Evolutionary conservation across 2,888 invertebrate species (phyloP), one percentile per base, ranked within the genome.

Genomic region (Pegoplata infirma): DNA sequence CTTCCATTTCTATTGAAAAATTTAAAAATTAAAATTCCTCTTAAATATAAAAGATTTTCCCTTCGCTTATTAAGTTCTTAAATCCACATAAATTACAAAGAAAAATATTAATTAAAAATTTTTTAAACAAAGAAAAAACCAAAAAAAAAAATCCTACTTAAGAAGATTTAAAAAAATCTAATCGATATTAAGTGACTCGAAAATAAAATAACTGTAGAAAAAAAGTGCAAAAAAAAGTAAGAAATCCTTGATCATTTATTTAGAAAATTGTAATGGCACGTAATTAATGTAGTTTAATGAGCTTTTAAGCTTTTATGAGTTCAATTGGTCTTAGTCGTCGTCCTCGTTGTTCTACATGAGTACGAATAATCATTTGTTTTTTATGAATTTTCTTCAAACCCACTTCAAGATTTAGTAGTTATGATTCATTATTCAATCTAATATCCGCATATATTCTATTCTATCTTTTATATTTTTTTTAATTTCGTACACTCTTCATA

Each of bases 211-310:
- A n/a, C n/a, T n/a, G n/a, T n/a, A n/a, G n/a, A n/a, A n/a, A n/a
- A n/a, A n/a, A n/a, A n/a, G n/a, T n/a, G n/a, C n/a, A 6, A 32
- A 32, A 32, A 32, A n/a, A 40, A 4, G 8, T 8, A 10, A 3
- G n/a, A 40, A 40, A 40, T n/a, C 12, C 36, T 40, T 10, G n/a
- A 40, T 12, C n/a, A 8, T 4, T 40, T 40, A n/a, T n/a, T n/a
- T n/a, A n/a, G n/a, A n/a, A 12, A 32, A 10, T 10, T 8, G 56
- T 55, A 75, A 71, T 67, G 61, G 79, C 79, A 75, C 66, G 75
- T 79, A 79, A 79, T 79, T 79, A 79, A 79, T 75, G 79, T 21
- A 71, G 74, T 79, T 75, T 79, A 79, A 79, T 75, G 79, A 75
- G 79, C 79, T 79, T 79, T 71, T 55, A 67, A 56, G 61, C 49